phyloP scores from a whole-genome alignment of 1,140 invertebrate genomes.

The Eupristina koningsbergeri region DNA sequence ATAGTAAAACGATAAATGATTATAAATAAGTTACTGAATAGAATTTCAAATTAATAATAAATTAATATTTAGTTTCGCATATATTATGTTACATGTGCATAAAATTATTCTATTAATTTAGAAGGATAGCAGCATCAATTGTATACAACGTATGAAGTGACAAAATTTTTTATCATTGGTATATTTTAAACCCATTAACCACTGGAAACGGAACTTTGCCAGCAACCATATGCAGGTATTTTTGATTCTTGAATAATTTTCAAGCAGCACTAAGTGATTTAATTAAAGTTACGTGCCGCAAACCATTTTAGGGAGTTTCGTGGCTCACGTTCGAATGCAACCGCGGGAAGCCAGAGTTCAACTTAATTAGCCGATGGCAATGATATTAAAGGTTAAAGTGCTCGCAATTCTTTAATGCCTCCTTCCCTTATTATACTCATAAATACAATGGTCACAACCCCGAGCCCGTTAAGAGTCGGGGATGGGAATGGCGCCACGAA shows the following conservation, averaged over 20 bases:
- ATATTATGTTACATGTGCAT: too few relatives aligned
- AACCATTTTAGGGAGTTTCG: slow-evolving; percentile 45
- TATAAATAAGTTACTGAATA: too few relatives aligned
- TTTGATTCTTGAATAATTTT: slow-evolving; percentile 36
- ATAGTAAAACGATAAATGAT: too few relatives aligned
- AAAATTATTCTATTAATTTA: too few relatives aligned
- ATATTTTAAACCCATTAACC: background rate
- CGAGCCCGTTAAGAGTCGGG: too few relatives aligned
- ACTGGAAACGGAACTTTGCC: background rate
- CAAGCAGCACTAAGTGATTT: slow-evolving; percentile 34
- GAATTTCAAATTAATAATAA: too few relatives aligned
- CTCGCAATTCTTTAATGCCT: slow-evolving; percentile 48
- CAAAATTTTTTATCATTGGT: too few relatives aligned
- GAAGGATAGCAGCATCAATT: too few relatives aligned
- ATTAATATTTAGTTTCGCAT: too few relatives aligned
- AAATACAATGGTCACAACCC: slow-evolving; percentile 4
- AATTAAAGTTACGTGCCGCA: slow-evolving; percentile 46
- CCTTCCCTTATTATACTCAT: background rate
- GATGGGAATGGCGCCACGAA: background rate
- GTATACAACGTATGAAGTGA: too few relatives aligned
- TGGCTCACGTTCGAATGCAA: background rate
- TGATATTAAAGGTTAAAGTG: slow-evolving; percentile 43
- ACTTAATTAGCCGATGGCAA: slow-evolving; percentile 47
- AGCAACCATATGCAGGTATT: background rate
- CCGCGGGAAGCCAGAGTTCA: slow-evolving; percentile 39